phyloP scores from a whole-genome alignment of 2,113 vertebrate species.

The Aptenodytes forsteri region DNA sequence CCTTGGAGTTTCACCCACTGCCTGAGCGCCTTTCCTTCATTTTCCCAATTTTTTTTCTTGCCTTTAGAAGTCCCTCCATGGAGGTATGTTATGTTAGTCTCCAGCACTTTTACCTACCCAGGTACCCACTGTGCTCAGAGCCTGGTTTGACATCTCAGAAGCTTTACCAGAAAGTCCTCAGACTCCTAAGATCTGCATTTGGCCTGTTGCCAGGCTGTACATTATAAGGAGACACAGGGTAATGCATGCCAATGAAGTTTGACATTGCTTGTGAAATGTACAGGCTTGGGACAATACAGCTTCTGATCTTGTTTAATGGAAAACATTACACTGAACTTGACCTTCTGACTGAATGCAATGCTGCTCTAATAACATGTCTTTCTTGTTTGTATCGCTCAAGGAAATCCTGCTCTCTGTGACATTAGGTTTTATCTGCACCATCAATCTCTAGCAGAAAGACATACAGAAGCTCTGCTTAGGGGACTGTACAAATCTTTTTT shows the following conservation, averaged over 20 bases:
- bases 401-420: constrained; percentile 3
- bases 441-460: background rate
- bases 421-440: background rate
- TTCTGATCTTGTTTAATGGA: background rate
- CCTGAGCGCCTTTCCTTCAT: background rate
- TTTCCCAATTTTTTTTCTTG: background rate
- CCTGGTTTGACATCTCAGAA: background rate
- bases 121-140: background rate
- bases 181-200: background rate
- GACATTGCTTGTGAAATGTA: background rate
- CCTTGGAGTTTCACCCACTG: background rate
- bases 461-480: background rate
- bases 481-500: background rate
- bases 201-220: background rate
- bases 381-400: background rate
- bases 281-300: background rate
- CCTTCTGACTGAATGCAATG: background rate
- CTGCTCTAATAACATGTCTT: background rate
- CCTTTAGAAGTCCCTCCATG: background rate
- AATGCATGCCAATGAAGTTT: background rate
- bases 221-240: background rate
- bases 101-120: background rate
- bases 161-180: background rate
- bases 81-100: background rate
- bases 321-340: background rate